Percentiles rank a stretch among this genome's conserved stretches.
phyloP scores from a whole-genome alignment of 2,888 invertebrate species.

The Pterobdella sp. region DNA sequence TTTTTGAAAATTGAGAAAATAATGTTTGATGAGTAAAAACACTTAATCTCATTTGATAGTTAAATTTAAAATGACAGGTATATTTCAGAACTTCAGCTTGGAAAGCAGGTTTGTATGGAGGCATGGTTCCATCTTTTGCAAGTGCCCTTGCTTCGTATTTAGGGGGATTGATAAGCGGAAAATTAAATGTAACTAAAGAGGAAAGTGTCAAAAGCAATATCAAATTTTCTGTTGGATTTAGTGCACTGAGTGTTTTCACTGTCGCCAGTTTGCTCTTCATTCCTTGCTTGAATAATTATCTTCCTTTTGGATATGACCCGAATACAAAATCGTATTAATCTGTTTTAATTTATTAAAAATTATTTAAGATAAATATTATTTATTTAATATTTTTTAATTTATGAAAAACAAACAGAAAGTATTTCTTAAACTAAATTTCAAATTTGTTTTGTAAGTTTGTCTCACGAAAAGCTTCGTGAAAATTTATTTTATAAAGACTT shows the following conservation, averaged over 20 bases:
- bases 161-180: conserved; percentile 29
- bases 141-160: conserved; percentile 22
- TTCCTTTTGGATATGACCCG: conserved; percentile 20
- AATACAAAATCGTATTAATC: neutral
- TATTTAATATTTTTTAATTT: too few relatives aligned
- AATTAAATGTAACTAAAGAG: conserved; percentile 22
- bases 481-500: too few relatives aligned
- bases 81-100: conserved; percentile 29
- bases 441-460: too few relatives aligned
- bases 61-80: too few relatives aligned
- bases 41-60: too few relatives aligned
- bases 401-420: too few relatives aligned
- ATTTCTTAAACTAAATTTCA: too few relatives aligned
- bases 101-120: conserved; percentile 28
- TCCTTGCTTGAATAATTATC: conserved; percentile 10
- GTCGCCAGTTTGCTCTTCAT: conserved; percentile 13
- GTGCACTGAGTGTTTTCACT: neutral
- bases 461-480: too few relatives aligned
- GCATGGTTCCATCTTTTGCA: conserved; percentile 24
- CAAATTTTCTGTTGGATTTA: neutral
- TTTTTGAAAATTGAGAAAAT: too few relatives aligned
- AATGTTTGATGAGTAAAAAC: too few relatives aligned
- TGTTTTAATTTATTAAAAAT: neutral
- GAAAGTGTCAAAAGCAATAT: conserved; percentile 19
- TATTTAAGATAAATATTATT: too few relatives aligned